Percentiles rank a stretch among this genome's conserved stretches.
Conservation (phyloP, 2,113 vertebrate genomes). For the Vulpes ferrilata region DNA sequence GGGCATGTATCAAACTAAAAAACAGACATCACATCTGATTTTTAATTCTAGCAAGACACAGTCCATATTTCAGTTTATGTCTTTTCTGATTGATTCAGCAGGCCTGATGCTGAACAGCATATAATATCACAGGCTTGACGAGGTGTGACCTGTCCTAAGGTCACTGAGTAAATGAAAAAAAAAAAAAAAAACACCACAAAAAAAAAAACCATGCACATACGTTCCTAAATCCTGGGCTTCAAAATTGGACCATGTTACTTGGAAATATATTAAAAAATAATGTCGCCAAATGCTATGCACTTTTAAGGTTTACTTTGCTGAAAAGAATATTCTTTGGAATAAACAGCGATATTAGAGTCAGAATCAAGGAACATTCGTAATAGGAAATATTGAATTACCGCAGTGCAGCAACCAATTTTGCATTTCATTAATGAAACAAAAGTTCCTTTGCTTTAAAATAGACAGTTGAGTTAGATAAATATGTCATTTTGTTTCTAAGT, state of each 20-base stretch:
- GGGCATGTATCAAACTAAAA: slow-evolving; percentile 50
- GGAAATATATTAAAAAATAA: slow-evolving; percentile 48
- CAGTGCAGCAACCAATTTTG: neutral
- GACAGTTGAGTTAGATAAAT: neutral
- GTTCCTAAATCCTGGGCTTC: neutral
- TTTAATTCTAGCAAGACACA: slow-evolving; percentile 50
- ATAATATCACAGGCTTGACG: slow-evolving; percentile 27
- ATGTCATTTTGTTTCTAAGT: neutral
- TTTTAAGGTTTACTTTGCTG: neutral
- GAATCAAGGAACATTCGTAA: neutral
- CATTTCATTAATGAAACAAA: slow-evolving; percentile 34
- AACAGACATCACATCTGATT: slow-evolving; percentile 68
- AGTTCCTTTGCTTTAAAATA: slow-evolving; percentile 1
- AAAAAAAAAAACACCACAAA: neutral
- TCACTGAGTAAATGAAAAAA: slow-evolving; percentile 25
- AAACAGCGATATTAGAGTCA: neutral
- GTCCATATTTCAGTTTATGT: slow-evolving; percentile 58
- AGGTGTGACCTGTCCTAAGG: slow-evolving; percentile 52
- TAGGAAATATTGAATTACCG: neutral
- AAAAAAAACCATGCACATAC: neutral
- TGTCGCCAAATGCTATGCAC: neutral
- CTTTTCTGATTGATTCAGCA: slow-evolving; percentile 74
- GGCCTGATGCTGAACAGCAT: neutral
- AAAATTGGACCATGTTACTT: neutral
- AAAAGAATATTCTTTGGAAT: slow-evolving; percentile 42